Base-by-base conservation (phyloP, 2,888 invertebrate species). In the Pemphredon lugubris region DNA sequence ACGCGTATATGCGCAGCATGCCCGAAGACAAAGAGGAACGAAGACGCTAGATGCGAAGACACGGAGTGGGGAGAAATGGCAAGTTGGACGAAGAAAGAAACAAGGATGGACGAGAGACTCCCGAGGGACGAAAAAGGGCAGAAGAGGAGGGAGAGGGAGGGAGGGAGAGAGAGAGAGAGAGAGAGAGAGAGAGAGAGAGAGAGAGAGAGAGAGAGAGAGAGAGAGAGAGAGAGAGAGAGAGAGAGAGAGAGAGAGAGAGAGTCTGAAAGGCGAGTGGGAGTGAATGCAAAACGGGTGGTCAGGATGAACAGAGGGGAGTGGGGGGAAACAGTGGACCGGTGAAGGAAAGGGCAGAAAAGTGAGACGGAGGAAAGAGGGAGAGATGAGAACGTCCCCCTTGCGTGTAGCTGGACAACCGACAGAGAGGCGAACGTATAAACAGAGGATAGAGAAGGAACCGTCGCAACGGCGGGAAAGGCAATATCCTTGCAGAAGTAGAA, bases 241-340 rank as follows among this genome's bases (percentile, higher is more conserved):
- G 48, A 34, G 42, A 30, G 37, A 30, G 18, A 44, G 11, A 14
- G 32, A 45, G 34, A 34, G 47, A 47, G 37, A 32, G 32, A 39
- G 34, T n/a, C n/a, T n/a, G n/a, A n/a, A n/a, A n/a, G n/a, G n/a
- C n/a, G n/a, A n/a, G 26, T 26, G 26, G 26, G 26, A 26, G 26
- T 26, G 26, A 26, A 26, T 26, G 7, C 3, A 7, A 26, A 26
- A 26, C 4, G n/a, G n/a, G n/a, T n/a, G n/a, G n/a, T n/a, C n/a
- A n/a, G n/a, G n/a, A n/a, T n/a, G n/a, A n/a, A n/a, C n/a, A n/a
- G n/a, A n/a, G n/a, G n/a, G n/a, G n/a, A n/a, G n/a, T n/a, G n/a
- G n/a, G n/a, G n/a, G n/a, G n/a, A n/a, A n/a, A n/a, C n/a, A n/a
- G n/a, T n/a, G n/a, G n/a, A n/a, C 0, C 30, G 30, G 30, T 30